These are phyloP conservation scores for Mus pahari DNA, from an alignment of 2,113 vertebrate species.

Conservation along the genomic window DNA sequence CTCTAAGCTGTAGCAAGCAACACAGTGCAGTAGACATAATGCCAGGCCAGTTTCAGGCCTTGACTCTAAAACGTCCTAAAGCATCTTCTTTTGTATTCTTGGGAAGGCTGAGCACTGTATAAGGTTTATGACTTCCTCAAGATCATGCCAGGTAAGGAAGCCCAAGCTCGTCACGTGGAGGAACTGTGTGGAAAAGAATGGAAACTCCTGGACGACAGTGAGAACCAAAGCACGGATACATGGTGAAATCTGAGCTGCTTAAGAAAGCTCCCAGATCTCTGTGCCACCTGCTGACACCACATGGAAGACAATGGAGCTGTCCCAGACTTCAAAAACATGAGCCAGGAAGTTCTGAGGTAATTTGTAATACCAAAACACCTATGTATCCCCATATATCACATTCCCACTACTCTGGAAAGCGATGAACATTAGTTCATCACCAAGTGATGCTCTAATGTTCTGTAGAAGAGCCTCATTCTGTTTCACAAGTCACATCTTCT, in stretches of 20 bases:
- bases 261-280: neutral
- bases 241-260: neutral
- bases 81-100: neutral
- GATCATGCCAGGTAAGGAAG: neutral
- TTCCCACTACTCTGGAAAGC: neutral
- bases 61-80: neutral
- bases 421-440: neutral
- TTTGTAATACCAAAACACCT: neutral
- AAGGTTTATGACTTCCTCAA: neutral
- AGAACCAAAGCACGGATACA: neutral
- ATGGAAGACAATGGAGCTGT: neutral
- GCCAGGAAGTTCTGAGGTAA: neutral
- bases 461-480: neutral
- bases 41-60: neutral
- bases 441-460: neutral
- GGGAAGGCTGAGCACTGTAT: neutral
- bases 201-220: neutral
- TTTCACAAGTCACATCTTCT: neutral
- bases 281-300: neutral
- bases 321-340: neutral
- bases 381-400: neutral
- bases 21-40: neutral
- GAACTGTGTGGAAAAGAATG: neutral
- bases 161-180: neutral
- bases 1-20: neutral